These are phyloP conservation scores for Hypomesus transpacificus DNA, from an alignment of 2,113 vertebrate genomes.

Conservation along the genomic window DNA sequence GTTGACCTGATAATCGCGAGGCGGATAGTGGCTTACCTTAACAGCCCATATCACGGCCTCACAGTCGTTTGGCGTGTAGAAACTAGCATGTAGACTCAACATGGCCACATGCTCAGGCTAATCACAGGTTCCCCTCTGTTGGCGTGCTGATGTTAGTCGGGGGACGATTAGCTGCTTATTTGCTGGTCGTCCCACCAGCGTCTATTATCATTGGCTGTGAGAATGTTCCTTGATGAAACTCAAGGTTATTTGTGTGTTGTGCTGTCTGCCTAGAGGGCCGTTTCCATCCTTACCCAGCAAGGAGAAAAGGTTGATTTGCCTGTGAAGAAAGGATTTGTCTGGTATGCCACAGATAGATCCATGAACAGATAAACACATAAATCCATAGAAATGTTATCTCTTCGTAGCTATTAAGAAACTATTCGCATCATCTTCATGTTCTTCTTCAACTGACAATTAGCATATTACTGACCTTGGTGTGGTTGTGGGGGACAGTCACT, in stretches of 20 bases:
- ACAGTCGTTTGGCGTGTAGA: constrained; percentile 14
- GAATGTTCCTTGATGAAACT: constrained; percentile 76
- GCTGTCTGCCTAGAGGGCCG: constrained; percentile 51
- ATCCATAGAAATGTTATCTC: too few species aligned
- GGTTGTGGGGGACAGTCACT: too few species aligned
- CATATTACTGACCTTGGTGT: constrained; percentile 28
- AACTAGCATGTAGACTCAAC: too few species aligned
- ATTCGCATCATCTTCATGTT: constrained; percentile 31
- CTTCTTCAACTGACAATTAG: constrained; percentile 59
- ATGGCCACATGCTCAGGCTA: too few species aligned
- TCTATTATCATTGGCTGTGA: constrained; percentile 78
- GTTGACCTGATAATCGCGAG: constrained; percentile 41
- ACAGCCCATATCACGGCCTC: constrained; percentile 36
- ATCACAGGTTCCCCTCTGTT: too few species aligned
- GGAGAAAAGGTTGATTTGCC: constrained; percentile 72
- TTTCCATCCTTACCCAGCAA: constrained; percentile 60
- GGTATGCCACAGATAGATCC: constrained; percentile 57
- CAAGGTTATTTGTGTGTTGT: constrained; percentile 74
- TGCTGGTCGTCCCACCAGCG: constrained; percentile 65
- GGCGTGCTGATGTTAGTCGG: constrained; percentile 65
- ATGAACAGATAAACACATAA: constrained; percentile 38
- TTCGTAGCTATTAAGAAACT: too few species aligned
- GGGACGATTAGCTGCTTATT: constrained; percentile 76
- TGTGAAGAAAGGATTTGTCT: constrained; percentile 62
- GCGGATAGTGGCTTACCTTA: constrained; percentile 35